A percentile compares a stretch with the other conserved stretches of the same genome.
phyloP scores from a whole-genome alignment of 2,797 vertebrate genomes.

The Danio albolineatus region DNA sequence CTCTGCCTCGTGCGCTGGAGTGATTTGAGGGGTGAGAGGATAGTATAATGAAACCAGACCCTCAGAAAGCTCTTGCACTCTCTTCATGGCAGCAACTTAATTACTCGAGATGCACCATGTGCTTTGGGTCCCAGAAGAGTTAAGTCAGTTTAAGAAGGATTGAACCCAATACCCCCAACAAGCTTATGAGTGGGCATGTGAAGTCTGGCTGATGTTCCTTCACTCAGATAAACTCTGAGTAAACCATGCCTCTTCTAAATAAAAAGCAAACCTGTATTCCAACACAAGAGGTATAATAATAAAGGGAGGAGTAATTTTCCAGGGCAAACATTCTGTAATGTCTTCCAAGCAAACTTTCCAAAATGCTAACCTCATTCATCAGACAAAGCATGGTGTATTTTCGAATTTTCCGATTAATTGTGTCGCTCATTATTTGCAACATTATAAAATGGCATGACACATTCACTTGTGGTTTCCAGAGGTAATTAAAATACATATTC shows the following conservation, averaged over 20 bases:
- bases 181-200: background rate
- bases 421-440: background rate
- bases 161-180: constrained; percentile 12
- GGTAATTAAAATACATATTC: background rate
- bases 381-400: background rate
- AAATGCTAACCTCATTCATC: background rate
- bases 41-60: constrained; percentile 58
- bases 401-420: background rate
- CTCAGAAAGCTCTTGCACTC: constrained; percentile 52
- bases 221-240: background rate
- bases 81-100: constrained; percentile 77
- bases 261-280: background rate
- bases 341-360: constrained; percentile 8
- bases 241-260: background rate
- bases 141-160: constrained; percentile 67
- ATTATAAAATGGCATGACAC: background rate
- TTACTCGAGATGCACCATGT: constrained; percentile 73
- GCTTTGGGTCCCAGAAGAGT: constrained; percentile 71
- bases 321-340: background rate
- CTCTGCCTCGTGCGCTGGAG: constrained; percentile 18
- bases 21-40: background rate
- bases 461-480: background rate
- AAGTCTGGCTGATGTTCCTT: background rate
- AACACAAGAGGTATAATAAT: background rate
- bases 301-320: background rate